Evolutionary conservation across 30 jellyfish, hydroid and myxozoan species (phyloP), one percentile per base, ranked within the genome.

Genomic region (Hydractinia symbiolongicarpus): DNA sequence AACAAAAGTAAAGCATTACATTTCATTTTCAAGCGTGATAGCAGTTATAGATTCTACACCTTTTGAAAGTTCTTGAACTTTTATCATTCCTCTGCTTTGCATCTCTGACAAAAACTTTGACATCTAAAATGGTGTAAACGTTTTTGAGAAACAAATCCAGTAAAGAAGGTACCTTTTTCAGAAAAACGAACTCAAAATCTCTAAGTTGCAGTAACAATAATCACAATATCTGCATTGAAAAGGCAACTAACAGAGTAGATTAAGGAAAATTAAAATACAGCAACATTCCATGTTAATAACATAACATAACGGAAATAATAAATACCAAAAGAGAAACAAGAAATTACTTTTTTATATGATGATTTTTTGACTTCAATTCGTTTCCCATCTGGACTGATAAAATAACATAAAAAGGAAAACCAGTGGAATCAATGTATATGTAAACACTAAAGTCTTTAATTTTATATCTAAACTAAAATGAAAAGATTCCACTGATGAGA

Each of bases 21-120:
- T 50, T 53, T 91, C 95, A 62, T 86, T 75, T 4, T 82, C 88
- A 21, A 67, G 61, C 50, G 62, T 67, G 81, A 91, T 85, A 3
- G 21, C 83, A n/a, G 89, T 66, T 15, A 91, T 71, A 75, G 96
- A 81, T 11, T 86, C 90, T 50, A 91, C 96, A 21, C 98, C 98
- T 86, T 86, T 91, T 75, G 95, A 73, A 20, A 91, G 51, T 70
- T 91, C 94, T 16, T 60, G 77, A 13, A 86, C 83, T 71, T 91
- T 76, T 8, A 91, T 77, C 10, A 86, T 49, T 14, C 88, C 86
- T 53, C 55, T 40, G 11, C 70, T 53, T 64, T 86, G 91, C 96
- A 91, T 86, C 61, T 82, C 91, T 66, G 70, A 77, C 82, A 91
- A 67, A 73, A 91, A 91, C 79, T 91, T 91, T 20, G 95, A 81